A percentile compares a stretch with the other conserved stretches of the same genome.
phyloP scores from a whole-genome alignment of 2,113 vertebrate genomes.

The Lophura nycthemera region DNA sequence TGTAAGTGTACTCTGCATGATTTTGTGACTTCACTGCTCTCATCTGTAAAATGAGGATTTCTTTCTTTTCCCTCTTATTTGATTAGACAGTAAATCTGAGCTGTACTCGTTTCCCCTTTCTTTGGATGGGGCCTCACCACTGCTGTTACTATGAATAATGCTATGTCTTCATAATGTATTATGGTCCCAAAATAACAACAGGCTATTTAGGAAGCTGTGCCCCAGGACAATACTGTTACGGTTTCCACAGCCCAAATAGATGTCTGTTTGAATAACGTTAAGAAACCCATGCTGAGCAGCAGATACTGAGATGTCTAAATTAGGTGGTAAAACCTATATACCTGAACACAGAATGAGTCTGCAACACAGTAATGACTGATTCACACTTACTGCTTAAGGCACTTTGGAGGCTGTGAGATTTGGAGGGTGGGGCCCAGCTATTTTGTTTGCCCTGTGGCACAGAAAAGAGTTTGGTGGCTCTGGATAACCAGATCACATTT shows the following conservation, averaged over 20 bases:
- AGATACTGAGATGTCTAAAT: background rate
- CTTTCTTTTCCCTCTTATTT: background rate
- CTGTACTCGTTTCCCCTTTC: background rate
- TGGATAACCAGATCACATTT: background rate
- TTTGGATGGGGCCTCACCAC: background rate
- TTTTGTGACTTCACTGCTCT: background rate
- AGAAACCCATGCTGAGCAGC: background rate
- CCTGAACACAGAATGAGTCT: background rate
- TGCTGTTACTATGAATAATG: constrained; percentile 30
- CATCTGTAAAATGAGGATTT: background rate
- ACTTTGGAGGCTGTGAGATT: background rate
- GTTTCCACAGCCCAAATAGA: background rate
- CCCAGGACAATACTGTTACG: background rate
- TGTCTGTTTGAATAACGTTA: background rate
- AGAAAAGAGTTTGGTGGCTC: background rate
- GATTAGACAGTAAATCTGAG: background rate
- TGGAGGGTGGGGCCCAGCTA: background rate
- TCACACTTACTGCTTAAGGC: background rate
- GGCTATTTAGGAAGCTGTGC: background rate
- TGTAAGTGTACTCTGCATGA: background rate
- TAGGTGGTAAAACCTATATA: background rate
- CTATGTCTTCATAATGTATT: background rate
- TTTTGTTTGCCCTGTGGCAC: background rate
- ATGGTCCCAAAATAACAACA: constrained; percentile 9
- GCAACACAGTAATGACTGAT: background rate